These are phyloP conservation scores for Drosophila malerkotliana DNA, from an alignment of 1,140 invertebrate species.

Conservation along the genomic window DNA sequence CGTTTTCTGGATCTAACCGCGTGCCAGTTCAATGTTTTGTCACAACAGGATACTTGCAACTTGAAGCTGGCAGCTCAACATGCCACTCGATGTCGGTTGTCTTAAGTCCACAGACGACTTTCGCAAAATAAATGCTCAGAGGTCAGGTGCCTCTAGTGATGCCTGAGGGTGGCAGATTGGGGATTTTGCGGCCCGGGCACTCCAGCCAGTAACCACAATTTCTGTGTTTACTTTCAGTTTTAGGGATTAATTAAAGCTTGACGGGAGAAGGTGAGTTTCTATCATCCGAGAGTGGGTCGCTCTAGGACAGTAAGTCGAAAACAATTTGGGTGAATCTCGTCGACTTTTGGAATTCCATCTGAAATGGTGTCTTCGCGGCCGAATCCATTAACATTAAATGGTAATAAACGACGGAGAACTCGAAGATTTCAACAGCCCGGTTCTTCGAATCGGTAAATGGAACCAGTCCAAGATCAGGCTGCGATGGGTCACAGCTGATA, in stretches of 20 bases:
- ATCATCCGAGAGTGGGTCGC: neutral
- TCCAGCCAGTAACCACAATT: constrained; percentile 49
- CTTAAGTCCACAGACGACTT: constrained; percentile 43
- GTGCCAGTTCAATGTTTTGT: constrained; percentile 4
- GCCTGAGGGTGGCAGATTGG: constrained; percentile 7
- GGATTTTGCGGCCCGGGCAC: constrained; percentile 41
- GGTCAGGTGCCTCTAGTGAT: constrained; percentile 4
- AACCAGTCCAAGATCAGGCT: constrained; percentile 38
- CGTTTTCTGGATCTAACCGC: neutral
- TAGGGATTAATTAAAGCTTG: constrained; percentile 10
- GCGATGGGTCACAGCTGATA: constrained; percentile 75
- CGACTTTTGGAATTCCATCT: neutral
- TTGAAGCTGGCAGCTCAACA: constrained; percentile 2
- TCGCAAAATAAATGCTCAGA: neutral
- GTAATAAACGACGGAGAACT: constrained; percentile 34
- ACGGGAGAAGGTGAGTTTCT: too few relatives aligned
- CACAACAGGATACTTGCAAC: constrained; percentile 14
- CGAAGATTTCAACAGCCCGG: constrained; percentile 1
- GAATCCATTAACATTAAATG: constrained; percentile 69
- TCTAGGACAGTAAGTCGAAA: neutral
- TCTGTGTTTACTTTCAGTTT: constrained; percentile 50
- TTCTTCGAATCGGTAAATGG: constrained; percentile 36
- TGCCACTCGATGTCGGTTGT: constrained; percentile 18
- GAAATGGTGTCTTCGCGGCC: neutral
- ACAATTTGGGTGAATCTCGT: too few relatives aligned